Evolutionary conservation across 2,797 vertebrate species (phyloP).

Genomic region (Hippocampus kuda): DNA sequence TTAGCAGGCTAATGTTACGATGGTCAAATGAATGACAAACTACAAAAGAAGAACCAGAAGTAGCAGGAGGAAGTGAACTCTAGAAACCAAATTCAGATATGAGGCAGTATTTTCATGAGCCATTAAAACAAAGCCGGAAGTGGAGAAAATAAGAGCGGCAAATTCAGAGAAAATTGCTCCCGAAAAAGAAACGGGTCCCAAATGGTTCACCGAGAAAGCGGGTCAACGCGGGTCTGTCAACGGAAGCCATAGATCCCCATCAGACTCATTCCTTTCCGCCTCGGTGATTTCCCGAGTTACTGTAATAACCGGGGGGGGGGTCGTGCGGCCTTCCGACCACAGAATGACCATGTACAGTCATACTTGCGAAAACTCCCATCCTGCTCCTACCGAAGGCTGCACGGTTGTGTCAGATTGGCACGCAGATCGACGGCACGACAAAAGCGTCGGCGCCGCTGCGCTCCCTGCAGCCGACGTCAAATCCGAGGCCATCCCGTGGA

Average conservation of each 20-base stretch:
- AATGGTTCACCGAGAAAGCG: conserved; percentile 21
- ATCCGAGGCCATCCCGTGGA: not conserved
- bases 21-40: not conserved
- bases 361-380: not conserved
- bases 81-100: conserved; percentile 20
- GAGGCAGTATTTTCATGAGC: conserved; percentile 27
- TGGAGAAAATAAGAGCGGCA: conserved; percentile 12
- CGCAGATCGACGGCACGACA: conserved; percentile 32
- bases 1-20: not conserved
- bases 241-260: conserved; percentile 18
- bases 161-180: conserved; percentile 15
- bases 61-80: conserved; percentile 9
- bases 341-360: conserved; percentile 32
- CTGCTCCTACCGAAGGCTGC: conserved; percentile 10
- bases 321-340: conserved; percentile 18
- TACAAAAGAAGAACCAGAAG: conserved; percentile 18
- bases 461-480: conserved; percentile 15
- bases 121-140: conserved; percentile 32
- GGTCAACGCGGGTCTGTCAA: conserved; percentile 22
- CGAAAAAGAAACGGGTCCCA: conserved; percentile 3
- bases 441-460: conserved; percentile 25
- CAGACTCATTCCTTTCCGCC: conserved; percentile 41
- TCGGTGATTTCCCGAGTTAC: conserved; percentile 18
- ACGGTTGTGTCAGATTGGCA: conserved; percentile 16
- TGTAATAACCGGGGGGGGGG: conserved; percentile 27